Evolutionary conservation across 2,888 invertebrate genomes (phyloP).

Genomic region (Eristalinus sepulchralis): DNA sequence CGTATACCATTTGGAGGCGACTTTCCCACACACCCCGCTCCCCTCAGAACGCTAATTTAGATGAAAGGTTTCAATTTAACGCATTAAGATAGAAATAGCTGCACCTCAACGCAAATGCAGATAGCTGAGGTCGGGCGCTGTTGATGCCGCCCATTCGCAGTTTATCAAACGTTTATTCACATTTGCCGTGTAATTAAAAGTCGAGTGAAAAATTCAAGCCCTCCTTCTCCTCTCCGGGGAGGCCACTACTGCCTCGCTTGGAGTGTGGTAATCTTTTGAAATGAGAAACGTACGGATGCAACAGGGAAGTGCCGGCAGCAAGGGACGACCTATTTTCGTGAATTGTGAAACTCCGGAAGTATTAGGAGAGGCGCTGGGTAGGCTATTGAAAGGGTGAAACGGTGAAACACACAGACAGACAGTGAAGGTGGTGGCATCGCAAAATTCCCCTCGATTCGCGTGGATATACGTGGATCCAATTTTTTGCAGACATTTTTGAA

Average conservation of each 20-base stretch:
- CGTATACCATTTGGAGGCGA: background rate
- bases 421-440: background rate
- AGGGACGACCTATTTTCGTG: constrained; percentile 43
- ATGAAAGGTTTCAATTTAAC: constrained; percentile 49
- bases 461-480: background rate
- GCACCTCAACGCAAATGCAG: constrained; percentile 23
- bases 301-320: constrained; percentile 54
- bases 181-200: constrained; percentile 45
- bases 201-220: constrained; percentile 18
- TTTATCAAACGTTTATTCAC: constrained; percentile 24
- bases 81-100: constrained; percentile 23
- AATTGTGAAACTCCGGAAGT: constrained; percentile 29
- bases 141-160: constrained; percentile 26
- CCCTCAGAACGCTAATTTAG: constrained; percentile 46
- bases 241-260: background rate
- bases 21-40: constrained; percentile 2
- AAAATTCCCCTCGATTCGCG: background rate
- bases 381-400: background rate
- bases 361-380: constrained; percentile 1
- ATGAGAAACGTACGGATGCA: constrained; percentile 37
- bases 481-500: background rate
- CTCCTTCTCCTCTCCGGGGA: background rate
- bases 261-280: constrained; percentile 20
- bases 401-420: background rate
- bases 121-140: background rate